Conservation (phyloP, 1,140 invertebrate genomes). For the Micrasema longulum region DNA sequence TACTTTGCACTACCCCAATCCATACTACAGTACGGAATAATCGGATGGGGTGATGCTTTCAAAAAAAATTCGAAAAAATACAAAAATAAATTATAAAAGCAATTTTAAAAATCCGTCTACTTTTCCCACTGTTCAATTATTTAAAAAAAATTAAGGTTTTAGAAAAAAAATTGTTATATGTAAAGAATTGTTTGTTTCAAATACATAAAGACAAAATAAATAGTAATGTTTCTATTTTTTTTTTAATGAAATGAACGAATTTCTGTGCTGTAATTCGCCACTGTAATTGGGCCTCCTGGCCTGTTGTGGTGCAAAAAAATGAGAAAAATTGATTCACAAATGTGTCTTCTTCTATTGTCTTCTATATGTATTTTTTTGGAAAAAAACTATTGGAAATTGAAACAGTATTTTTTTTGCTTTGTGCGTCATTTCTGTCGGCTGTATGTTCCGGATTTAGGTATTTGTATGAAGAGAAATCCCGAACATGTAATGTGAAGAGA, state of each 20-base stretch:
- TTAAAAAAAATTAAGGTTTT: not conserved
- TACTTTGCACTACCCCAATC: too few species aligned
- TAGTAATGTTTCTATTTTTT: not conserved
- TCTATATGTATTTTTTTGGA: not conserved
- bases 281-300: too few species aligned
- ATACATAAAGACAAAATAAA: too few species aligned
- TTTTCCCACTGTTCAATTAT: too few species aligned
- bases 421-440: constrained; percentile 19
- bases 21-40: too few species aligned
- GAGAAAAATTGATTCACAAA: not conserved
- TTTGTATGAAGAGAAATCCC: constrained; percentile 53
- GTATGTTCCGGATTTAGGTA: constrained; percentile 49
- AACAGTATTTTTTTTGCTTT: not conserved
- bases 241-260: not conserved
- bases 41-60: too few species aligned
- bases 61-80: not conserved
- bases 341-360: not conserved
- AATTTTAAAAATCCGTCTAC: too few species aligned
- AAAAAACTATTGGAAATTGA: not conserved
- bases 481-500: constrained; percentile 53
- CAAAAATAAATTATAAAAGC: too few species aligned
- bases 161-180: not conserved
- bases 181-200: too few species aligned
- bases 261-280: not conserved
- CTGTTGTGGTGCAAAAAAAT: too few species aligned